These are phyloP conservation scores for Bombus cullumanus DNA, from an alignment of 1,140 invertebrate species.

Conservation along the genomic window DNA sequence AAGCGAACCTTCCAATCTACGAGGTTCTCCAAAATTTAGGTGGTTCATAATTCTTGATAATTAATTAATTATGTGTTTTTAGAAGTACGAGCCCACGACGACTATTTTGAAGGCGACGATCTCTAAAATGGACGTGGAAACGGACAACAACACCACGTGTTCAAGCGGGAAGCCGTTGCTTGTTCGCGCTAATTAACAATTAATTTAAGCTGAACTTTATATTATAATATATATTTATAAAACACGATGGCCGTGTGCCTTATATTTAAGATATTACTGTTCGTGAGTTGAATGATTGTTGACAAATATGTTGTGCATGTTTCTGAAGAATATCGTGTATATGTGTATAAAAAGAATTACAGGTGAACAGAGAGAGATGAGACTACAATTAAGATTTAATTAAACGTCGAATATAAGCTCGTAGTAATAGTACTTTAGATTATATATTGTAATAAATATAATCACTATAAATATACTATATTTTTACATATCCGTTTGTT, in stretches of 20 bases:
- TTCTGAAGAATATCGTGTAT: not conserved
- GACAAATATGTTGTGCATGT: not conserved
- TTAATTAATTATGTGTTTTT: constrained; percentile 18
- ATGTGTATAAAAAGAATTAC: not conserved
- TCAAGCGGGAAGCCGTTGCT: constrained; percentile 62
- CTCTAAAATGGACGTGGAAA: constrained; percentile 69
- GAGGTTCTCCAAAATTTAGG: too few relatives aligned
- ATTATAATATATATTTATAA: constrained; percentile 21
- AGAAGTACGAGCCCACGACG: constrained; percentile 60
- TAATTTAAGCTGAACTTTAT: not conserved
- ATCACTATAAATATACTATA: not conserved
- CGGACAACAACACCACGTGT: constrained; percentile 11
- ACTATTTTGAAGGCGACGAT: constrained; percentile 71
- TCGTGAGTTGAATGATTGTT: constrained; percentile 20
- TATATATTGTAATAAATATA: constrained; percentile 35
- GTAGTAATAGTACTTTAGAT: not conserved
- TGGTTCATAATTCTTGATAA: not conserved
- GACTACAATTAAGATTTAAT: constrained; percentile 8
- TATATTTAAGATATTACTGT: constrained; percentile 54
- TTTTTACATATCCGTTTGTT: constrained; percentile 28
- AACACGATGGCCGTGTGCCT: not conserved
- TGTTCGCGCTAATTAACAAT: constrained; percentile 74
- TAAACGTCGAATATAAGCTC: not conserved
- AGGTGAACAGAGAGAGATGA: not conserved
- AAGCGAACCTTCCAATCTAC: not conserved